Evolutionary conservation across 2,113 vertebrate species (phyloP).

Genomic region (Condylura cristata): DNA sequence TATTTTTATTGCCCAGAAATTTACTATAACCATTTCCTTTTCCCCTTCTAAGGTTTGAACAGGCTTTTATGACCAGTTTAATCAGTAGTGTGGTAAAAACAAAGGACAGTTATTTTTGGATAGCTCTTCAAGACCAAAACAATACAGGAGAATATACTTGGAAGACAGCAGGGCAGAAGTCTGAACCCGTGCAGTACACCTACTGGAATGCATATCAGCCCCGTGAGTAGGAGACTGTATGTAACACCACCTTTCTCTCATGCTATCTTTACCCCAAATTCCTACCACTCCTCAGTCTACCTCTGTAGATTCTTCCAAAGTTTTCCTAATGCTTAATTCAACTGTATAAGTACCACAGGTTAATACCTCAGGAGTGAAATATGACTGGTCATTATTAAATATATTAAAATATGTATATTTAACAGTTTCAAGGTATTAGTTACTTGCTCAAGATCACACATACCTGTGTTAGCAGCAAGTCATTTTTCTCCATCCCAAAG

Average conservation of each 20-base stretch:
- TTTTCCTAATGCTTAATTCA: neutral
- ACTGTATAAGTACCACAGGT: neutral
- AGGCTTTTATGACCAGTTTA: constrained; percentile 94
- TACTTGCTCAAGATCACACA: neutral
- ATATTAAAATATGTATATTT: neutral
- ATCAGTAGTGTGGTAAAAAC: constrained; percentile 85
- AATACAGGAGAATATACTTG: constrained; percentile 91
- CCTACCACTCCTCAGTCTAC: neutral
- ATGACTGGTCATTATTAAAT: neutral
- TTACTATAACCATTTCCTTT: constrained; percentile 65
- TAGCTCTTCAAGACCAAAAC: constrained; percentile 89
- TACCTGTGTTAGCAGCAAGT: neutral
- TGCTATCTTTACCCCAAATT: neutral
- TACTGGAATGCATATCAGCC: constrained; percentile 96
- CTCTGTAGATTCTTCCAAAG: neutral
- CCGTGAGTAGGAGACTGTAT: constrained; percentile 84
- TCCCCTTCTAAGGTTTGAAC: constrained; percentile 91
- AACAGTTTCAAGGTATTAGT: neutral
- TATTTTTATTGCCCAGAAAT: constrained; percentile 64
- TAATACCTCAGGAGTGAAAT: neutral
- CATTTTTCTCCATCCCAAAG: neutral
- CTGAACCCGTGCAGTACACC: constrained; percentile 85
- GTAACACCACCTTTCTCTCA: neutral
- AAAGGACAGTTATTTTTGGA: constrained; percentile 91
- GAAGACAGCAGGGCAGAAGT: constrained; percentile 81